phyloP scores from a whole-genome alignment of 2,113 vertebrate species.

The Centrocercus urophasianus region DNA sequence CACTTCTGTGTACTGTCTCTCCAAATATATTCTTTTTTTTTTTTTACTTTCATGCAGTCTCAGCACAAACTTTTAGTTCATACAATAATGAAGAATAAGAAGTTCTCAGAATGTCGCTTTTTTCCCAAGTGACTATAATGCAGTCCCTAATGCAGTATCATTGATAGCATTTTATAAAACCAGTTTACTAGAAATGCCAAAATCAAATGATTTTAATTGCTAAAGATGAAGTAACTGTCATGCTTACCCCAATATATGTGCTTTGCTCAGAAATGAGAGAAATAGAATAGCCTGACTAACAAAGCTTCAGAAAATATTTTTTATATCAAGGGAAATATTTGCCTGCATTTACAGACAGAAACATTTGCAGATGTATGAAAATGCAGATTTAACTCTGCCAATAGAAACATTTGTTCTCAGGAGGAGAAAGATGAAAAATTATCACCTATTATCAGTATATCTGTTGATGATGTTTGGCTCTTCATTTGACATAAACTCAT shows the following conservation, averaged over 20 bases:
- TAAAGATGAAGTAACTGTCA: not conserved
- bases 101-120: not conserved
- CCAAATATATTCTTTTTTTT: slow-evolving; percentile 57
- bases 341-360: not conserved
- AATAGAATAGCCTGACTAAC: not conserved
- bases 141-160: not conserved
- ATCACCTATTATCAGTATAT: not conserved
- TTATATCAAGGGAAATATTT: not conserved
- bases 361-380: not conserved
- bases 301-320: not conserved
- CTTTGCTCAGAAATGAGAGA: not conserved
- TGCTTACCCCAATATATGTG: not conserved
- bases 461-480: not conserved
- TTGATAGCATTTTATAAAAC: not conserved
- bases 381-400: not conserved
- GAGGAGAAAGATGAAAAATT: not conserved
- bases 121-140: not conserved
- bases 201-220: not conserved
- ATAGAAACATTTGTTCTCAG: not conserved
- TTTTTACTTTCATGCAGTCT: not conserved
- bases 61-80: slow-evolving; percentile 9
- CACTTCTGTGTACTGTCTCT: slow-evolving; percentile 55
- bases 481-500: not conserved
- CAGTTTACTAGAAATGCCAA: not conserved
- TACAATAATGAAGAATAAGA: not conserved